A percentile compares a stretch with the other conserved stretches of the same genome.
phyloP scores from a whole-genome alignment of 2,113 vertebrate genomes.

The Acinonyx jubatus region DNA sequence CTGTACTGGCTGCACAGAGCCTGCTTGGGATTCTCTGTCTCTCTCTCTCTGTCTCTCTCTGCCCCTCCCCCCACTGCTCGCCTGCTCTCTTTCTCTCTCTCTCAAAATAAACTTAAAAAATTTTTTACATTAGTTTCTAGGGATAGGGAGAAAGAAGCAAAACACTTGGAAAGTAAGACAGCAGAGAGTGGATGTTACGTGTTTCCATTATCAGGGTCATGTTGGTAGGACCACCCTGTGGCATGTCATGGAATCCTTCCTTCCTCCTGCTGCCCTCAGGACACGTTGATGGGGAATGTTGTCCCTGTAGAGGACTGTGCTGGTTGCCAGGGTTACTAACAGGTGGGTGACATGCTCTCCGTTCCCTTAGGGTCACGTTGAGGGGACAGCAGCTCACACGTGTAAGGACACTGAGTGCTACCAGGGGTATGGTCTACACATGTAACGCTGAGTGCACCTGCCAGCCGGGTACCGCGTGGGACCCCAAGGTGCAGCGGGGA shows the following conservation, averaged over 20 bases:
- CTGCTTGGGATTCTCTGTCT: no score
- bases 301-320: not conserved
- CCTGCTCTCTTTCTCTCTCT: no score
- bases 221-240: not conserved
- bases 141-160: not conserved
- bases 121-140: not conserved
- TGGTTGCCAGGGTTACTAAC: not conserved
- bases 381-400: not conserved
- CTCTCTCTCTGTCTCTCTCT: no score
- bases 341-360: not conserved
- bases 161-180: not conserved
- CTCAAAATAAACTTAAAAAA: not conserved
- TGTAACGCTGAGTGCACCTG: not conserved
- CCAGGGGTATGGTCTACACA: not conserved
- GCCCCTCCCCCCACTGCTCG: no score
- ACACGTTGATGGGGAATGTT: no score
- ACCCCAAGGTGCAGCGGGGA: accelerated
- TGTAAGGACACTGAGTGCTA: not conserved
- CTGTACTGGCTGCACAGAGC: no score
- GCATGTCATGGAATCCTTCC: not conserved
- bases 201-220: not conserved
- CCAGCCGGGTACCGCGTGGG: not conserved
- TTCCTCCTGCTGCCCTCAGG: not conserved
- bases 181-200: not conserved
- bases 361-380: not conserved